These are phyloP conservation scores for Misgurnus mizolepis DNA, from an alignment of 2,113 vertebrate genomes.

Conservation along the genomic window DNA sequence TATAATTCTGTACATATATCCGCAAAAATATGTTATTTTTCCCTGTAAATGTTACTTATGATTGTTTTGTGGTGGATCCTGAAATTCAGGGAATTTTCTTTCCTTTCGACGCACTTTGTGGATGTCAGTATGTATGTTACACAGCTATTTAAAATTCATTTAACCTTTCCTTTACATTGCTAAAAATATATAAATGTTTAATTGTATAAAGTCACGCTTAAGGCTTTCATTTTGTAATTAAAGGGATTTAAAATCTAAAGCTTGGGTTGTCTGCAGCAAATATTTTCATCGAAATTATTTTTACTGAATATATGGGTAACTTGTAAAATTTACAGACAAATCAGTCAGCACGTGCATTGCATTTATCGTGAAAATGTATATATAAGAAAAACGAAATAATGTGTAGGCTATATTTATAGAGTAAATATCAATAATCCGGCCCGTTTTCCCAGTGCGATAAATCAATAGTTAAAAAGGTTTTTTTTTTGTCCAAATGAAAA, in stretches of 20 bases:
- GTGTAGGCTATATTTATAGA: conserved; percentile 2
- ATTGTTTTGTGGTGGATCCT: conserved; percentile 92
- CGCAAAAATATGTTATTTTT: conserved; percentile 81
- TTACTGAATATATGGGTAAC: not conserved
- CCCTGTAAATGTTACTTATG: conserved; percentile 91
- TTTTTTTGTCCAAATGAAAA: conserved; percentile 97
- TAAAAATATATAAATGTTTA: conserved; percentile 99
- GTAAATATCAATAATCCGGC: conserved; percentile 52
- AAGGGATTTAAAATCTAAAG: conserved; percentile 83
- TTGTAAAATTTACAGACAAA: not conserved
- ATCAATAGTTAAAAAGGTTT: conserved; percentile 95
- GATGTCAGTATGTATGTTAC: conserved; percentile 99
- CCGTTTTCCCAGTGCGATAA: conserved; percentile 82
- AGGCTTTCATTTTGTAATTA: conserved; percentile 99
- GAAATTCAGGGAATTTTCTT: conserved; percentile 93
- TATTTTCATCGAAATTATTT: conserved; percentile 49
- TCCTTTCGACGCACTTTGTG: conserved; percentile 99
- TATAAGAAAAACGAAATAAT: conserved; percentile 3
- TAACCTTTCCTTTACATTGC: conserved; percentile 90
- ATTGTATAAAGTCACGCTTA: conserved; percentile 98
- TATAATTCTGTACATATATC: conserved; percentile 88
- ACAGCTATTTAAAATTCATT: conserved; percentile 95
- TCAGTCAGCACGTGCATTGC: not conserved
- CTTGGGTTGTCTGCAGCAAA: conserved; percentile 68
- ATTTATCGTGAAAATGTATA: conserved; percentile 15